A percentile compares a stretch with the other conserved stretches of the same genome.
Evolutionary conservation across 2,888 invertebrate species (phyloP).

Genomic region (Diaphora mendica): DNA sequence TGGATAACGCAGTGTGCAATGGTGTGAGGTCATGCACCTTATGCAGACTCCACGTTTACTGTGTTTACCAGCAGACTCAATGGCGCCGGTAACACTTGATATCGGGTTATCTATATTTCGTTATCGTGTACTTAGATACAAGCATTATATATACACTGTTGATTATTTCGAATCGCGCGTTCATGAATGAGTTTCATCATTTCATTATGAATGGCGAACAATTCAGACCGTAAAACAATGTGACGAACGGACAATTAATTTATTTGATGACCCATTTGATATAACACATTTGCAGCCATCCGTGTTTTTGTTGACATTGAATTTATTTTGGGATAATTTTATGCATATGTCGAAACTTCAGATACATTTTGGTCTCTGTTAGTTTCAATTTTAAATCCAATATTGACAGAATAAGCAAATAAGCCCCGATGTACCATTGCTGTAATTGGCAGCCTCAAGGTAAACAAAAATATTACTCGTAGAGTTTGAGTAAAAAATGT

Average conservation of each 20-base stretch:
- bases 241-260: conserved; percentile 65
- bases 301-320: conserved; percentile 49
- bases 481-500: conserved; percentile 30
- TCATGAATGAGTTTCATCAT: conserved; percentile 69
- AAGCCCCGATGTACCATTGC: conserved; percentile 28
- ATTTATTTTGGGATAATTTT: conserved; percentile 27
- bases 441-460: conserved; percentile 33
- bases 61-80: conserved; percentile 64
- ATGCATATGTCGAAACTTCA: conserved; percentile 15
- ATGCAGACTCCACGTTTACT: conserved; percentile 65
- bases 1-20: conserved; percentile 69
- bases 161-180: conserved; percentile 57
- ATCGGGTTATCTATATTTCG: conserved; percentile 73
- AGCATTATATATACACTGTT: conserved; percentile 59
- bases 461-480: conserved; percentile 36
- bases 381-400: conserved; percentile 26
- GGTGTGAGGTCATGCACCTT: conserved; percentile 77
- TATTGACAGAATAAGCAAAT: conserved; percentile 26
- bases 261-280: conserved; percentile 37
- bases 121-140: conserved; percentile 57
- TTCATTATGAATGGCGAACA: conserved; percentile 65
- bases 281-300: conserved; percentile 36
- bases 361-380: conserved; percentile 11
- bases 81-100: conserved; percentile 68
- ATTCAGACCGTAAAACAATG: conserved; percentile 81